These are phyloP conservation scores for Zosterops borbonicus DNA, from an alignment of 2,113 vertebrate species.

Conservation along the genomic window DNA sequence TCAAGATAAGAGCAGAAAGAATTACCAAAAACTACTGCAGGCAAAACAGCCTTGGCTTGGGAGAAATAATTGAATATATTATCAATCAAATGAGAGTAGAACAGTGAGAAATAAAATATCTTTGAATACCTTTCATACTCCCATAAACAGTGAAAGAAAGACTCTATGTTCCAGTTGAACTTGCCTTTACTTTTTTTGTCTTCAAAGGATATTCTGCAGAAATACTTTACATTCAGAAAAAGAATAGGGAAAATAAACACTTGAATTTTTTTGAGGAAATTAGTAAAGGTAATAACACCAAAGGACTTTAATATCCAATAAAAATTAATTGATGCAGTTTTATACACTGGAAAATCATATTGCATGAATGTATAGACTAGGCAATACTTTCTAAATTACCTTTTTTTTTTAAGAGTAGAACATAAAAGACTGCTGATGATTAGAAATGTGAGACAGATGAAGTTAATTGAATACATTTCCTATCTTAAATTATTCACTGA, in stretches of 20 bases:
- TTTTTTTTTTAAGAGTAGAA: not conserved
- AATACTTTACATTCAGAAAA: not conserved
- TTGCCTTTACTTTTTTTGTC: not conserved
- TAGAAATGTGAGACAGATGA: not conserved
- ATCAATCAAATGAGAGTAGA: not conserved
- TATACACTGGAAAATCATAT: not conserved
- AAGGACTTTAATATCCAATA: not conserved
- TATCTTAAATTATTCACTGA: slow-evolving; percentile 7
- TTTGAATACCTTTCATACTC: not conserved
- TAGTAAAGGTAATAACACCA: not conserved
- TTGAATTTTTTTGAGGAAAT: not conserved
- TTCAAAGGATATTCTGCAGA: not conserved
- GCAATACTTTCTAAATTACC: not conserved
- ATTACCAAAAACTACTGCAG: not conserved
- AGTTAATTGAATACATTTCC: not conserved
- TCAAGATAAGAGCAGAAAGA: not conserved
- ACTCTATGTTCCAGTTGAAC: not conserved
- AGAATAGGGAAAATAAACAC: not conserved
- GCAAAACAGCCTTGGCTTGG: not conserved
- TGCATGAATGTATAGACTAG: not conserved
- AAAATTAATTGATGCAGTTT: not conserved
- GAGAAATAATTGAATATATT: not conserved
- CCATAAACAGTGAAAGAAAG: not conserved
- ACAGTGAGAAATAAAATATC: not conserved
- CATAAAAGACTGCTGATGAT: not conserved